Evolutionary conservation across 2,113 vertebrate genomes (phyloP).

Genomic region (Riparia riparia): DNA sequence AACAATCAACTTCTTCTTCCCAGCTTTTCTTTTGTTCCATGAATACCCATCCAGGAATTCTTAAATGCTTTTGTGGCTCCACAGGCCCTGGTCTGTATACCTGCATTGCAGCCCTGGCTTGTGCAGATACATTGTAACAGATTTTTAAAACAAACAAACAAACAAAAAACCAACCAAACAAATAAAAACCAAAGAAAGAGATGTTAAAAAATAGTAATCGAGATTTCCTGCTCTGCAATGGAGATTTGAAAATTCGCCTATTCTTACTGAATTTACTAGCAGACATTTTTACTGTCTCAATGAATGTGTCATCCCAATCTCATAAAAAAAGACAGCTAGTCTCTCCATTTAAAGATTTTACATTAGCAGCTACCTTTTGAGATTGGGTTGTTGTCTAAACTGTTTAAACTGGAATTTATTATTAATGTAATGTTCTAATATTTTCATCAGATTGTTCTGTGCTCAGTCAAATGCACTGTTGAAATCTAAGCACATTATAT

Average conservation of each 20-base stretch:
- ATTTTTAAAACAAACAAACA: not conserved
- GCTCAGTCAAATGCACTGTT: not conserved
- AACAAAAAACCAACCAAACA: too few species aligned
- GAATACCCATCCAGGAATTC: not conserved
- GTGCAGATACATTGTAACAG: rapidly evolving
- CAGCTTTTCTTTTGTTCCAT: not conserved
- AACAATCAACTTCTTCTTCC: not conserved
- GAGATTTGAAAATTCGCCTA: not conserved
- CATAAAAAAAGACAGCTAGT: not conserved
- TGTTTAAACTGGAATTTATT: constrained; percentile 26
- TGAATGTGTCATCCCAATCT: not conserved
- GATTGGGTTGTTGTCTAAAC: not conserved
- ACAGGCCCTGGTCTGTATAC: not conserved
- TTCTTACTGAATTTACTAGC: not conserved
- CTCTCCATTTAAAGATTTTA: constrained; percentile 25
- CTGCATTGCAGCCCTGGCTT: not conserved
- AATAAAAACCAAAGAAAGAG: too few species aligned
- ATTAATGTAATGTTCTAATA: not conserved
- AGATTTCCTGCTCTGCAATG: not conserved
- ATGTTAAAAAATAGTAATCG: not conserved
- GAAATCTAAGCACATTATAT: not conserved
- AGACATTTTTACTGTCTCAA: not conserved
- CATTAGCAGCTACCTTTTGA: not conserved
- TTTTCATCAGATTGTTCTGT: constrained; percentile 2
- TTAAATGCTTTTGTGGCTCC: not conserved